Evolutionary conservation across 2,888 invertebrate genomes (phyloP).

Genomic region (Diarsia dahlii): DNA sequence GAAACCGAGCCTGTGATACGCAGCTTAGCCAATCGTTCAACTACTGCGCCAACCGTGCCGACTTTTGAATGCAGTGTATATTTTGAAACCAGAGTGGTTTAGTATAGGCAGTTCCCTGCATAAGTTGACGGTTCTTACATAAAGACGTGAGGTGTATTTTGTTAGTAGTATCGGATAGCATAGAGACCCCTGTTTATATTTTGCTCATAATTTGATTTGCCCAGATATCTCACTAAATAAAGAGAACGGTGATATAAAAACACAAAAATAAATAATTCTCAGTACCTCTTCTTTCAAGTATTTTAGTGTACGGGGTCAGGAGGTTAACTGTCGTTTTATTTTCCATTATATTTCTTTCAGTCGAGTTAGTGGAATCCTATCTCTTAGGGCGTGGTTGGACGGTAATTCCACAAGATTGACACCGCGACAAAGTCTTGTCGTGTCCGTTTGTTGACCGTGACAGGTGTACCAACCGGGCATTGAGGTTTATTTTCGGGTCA

Average conservation of each 20-base stretch:
- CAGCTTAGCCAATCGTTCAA: no score
- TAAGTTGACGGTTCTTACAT: no score
- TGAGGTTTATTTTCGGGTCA: constrained; percentile 29
- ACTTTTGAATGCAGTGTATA: neutral
- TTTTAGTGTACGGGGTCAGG: constrained; percentile 7
- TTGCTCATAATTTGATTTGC: neutral
- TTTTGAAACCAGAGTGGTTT: neutral
- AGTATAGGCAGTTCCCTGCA: no score
- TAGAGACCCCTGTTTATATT: no score
- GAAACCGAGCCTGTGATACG: no score
- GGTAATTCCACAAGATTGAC: constrained; percentile 63
- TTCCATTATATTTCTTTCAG: constrained; percentile 48
- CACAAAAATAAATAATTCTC: neutral
- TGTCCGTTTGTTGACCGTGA: constrained; percentile 43
- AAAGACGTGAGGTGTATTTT: no score
- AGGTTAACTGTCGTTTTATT: constrained; percentile 38
- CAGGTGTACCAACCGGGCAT: constrained; percentile 35
- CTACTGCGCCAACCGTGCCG: no score
- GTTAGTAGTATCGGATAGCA: neutral
- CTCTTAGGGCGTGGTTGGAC: constrained; percentile 25
- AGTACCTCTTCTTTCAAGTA: neutral
- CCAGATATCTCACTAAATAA: neutral
- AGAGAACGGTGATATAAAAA: neutral
- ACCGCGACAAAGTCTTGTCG: constrained; percentile 49
- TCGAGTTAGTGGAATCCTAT: constrained; percentile 39